These are phyloP conservation scores for Pitta sordida DNA, from an alignment of 2,113 vertebrate genomes.

Conservation along the genomic window DNA sequence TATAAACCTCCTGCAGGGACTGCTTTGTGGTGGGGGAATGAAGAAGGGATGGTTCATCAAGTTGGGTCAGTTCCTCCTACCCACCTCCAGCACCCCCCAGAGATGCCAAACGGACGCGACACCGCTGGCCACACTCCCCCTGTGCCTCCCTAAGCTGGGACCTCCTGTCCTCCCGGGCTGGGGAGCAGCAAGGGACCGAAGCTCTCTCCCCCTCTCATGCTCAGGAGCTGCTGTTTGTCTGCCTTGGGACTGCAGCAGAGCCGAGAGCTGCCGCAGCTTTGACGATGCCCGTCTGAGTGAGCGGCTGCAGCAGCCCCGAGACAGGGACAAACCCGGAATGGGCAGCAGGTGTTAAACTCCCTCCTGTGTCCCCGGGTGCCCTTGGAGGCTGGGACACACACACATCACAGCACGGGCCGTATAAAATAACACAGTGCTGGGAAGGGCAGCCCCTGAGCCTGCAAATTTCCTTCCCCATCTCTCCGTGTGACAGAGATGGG, in stretches of 20 bases:
- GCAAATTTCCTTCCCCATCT: fast-evolving
- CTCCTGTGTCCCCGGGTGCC: background rate
- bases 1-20: background rate
- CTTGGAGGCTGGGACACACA: background rate
- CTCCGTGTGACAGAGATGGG: background rate
- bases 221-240: background rate
- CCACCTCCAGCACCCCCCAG: background rate
- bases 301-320: background rate
- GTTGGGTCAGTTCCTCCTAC: background rate
- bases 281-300: background rate
- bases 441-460: background rate
- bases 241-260: background rate
- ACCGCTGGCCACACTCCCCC: background rate
- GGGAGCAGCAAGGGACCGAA: background rate
- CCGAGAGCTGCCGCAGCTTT: background rate
- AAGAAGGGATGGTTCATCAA: background rate
- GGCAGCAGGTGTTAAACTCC: background rate
- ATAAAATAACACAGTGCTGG: background rate
- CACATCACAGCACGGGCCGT: background rate
- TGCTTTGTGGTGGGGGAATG: background rate
- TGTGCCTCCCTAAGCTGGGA: background rate
- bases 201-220: background rate
- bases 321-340: fast-evolving
- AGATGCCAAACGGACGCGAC: background rate
- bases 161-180: background rate